Conservation (phyloP, 2,888 invertebrate species). For the Trisateles emortualis region DNA sequence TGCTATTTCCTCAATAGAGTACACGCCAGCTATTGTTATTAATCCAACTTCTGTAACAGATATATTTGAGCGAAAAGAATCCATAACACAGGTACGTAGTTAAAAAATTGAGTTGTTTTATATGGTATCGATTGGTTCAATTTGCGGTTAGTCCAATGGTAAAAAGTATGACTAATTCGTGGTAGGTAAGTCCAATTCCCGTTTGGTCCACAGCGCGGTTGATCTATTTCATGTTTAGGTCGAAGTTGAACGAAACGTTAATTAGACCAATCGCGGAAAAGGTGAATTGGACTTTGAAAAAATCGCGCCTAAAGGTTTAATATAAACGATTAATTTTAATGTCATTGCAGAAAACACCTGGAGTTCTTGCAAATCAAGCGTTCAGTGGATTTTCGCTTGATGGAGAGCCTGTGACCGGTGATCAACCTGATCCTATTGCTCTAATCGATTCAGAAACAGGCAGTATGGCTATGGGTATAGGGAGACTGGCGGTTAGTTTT, state of each 20-base stretch:
- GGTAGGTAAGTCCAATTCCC: no score
- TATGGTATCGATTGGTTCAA: background rate
- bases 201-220: no score
- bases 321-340: background rate
- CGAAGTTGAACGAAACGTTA: no score
- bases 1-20: constrained; percentile 11
- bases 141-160: no score
- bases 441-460: constrained; percentile 75
- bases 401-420: constrained; percentile 58
- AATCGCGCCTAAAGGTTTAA: no score
- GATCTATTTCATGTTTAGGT: no score
- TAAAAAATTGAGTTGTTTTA: constrained; percentile 1
- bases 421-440: constrained; percentile 67
- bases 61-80: constrained; percentile 71
- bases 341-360: constrained; percentile 56
- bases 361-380: constrained; percentile 63
- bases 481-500: constrained; percentile 67
- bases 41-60: constrained; percentile 58
- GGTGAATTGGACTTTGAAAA: no score
- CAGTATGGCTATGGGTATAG: constrained; percentile 57
- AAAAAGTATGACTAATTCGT: no score
- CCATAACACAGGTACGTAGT: constrained; percentile 51
- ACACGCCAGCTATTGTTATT: constrained; percentile 17
- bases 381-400: constrained; percentile 78
- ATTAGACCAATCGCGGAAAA: no score